phyloP scores from a whole-genome alignment of 2,888 invertebrate genomes.

The Calameuta filiformis region DNA sequence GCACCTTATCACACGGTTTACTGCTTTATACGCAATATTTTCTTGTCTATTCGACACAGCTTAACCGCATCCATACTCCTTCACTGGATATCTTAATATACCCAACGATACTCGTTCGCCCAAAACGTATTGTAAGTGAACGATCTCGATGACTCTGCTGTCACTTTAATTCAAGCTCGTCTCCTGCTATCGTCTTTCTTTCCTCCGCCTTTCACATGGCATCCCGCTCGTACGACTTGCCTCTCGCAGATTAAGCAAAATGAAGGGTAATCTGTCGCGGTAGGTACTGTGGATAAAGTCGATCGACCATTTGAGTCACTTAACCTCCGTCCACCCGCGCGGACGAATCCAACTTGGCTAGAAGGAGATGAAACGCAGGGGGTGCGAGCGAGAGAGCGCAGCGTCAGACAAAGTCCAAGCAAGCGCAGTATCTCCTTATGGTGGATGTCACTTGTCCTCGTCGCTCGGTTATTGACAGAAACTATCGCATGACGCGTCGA shows the following conservation, averaged over 20 bases:
- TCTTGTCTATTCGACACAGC: not conserved
- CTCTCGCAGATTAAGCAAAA: not conserved
- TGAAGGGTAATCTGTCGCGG: not conserved
- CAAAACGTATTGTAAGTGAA: not conserved
- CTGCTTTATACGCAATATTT: not conserved
- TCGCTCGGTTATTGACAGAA: conserved; percentile 38
- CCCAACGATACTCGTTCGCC: not conserved
- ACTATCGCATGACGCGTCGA: conserved; percentile 42
- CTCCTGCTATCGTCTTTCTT: not conserved
- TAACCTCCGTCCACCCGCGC: not conserved
- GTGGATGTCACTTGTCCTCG: not conserved
- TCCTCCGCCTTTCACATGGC: not conserved
- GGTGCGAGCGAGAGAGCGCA: not conserved
- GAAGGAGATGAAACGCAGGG: conserved; percentile 5
- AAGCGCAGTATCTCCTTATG: not conserved
- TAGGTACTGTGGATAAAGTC: not conserved
- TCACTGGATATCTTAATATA: not conserved
- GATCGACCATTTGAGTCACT: not conserved
- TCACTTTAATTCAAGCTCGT: not conserved
- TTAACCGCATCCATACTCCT: not conserved
- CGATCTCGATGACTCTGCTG: not conserved
- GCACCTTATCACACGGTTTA: not conserved
- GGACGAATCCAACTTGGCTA: not conserved
- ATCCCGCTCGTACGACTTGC: not conserved
- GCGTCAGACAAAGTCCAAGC: not conserved